Percentiles rank a stretch among this genome's conserved stretches.
Evolutionary conservation across 2,113 vertebrate species (phyloP).

Genomic region (Daphoenositta chrysoptera): DNA sequence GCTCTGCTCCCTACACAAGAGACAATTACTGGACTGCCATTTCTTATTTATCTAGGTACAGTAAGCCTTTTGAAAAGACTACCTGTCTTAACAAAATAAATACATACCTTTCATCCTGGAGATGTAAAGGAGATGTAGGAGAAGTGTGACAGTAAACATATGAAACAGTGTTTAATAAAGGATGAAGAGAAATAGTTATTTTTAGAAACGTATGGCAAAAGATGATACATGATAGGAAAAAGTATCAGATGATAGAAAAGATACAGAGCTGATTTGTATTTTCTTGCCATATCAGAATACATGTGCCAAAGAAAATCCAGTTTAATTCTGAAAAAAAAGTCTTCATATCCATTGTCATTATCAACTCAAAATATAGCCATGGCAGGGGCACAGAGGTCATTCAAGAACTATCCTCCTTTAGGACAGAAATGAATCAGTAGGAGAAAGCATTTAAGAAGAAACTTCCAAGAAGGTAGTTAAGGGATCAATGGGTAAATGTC

Average conservation of each 20-base stretch:
- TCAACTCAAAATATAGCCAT: background rate
- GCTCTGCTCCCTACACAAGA: background rate
- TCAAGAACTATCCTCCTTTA: background rate
- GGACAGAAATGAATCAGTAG: background rate
- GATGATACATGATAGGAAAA: background rate
- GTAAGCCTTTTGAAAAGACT: background rate
- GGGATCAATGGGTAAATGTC: rapidly evolving
- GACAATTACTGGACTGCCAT: background rate
- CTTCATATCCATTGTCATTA: background rate
- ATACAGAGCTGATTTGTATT: background rate
- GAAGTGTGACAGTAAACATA: background rate
- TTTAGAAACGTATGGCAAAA: background rate
- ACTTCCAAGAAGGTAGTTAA: background rate
- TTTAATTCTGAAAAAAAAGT: background rate
- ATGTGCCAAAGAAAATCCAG: background rate
- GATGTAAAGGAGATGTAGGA: background rate
- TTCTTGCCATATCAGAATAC: background rate
- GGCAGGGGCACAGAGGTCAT: background rate
- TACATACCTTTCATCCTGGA: background rate
- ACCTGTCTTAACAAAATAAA: background rate
- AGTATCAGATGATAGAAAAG: background rate
- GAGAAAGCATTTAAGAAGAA: background rate
- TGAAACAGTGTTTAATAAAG: background rate
- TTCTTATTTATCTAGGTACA: background rate
- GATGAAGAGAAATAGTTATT: background rate